Percentiles rank a stretch among this genome's conserved stretches.
Conservation (phyloP, 2,888 invertebrate genomes). For the Cantharis lateralis region DNA sequence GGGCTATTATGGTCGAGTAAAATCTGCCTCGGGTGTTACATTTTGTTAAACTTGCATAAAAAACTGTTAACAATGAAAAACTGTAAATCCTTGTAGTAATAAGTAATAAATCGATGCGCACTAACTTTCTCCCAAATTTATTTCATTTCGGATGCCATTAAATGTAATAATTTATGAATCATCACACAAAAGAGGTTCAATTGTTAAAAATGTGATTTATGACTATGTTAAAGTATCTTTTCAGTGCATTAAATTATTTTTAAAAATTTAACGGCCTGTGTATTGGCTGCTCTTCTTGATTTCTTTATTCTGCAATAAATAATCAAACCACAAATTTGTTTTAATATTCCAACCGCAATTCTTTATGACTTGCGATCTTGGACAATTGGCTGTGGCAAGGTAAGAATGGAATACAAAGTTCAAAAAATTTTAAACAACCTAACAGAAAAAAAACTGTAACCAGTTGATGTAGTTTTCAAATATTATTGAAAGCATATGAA, state of each 20-base stretch:
- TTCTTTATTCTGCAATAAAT: neutral
- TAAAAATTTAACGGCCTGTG: neutral
- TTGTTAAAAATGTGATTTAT: neutral
- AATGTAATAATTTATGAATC: neutral
- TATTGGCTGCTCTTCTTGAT: neutral
- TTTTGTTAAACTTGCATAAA: neutral
- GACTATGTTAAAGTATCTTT: neutral
- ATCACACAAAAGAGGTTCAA: neutral
- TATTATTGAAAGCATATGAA: too few relatives aligned
- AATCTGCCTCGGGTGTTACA: neutral
- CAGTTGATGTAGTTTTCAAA: too few relatives aligned
- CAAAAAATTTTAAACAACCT: too few relatives aligned
- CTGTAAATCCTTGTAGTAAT: neutral
- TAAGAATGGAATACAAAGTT: neutral
- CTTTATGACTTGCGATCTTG: neutral
- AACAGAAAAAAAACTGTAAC: too few relatives aligned
- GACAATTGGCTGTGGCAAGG: neutral
- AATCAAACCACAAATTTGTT: neutral
- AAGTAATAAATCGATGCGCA: neutral
- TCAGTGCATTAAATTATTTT: neutral
- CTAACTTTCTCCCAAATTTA: neutral
- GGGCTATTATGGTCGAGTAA: neutral
- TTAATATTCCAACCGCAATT: neutral
- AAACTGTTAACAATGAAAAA: neutral
- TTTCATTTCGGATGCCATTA: neutral